Evolutionary conservation across 2,888 invertebrate genomes (phyloP), one percentile per base, ranked within the genome.

Genomic region (Kryphioiulus occultus): DNA sequence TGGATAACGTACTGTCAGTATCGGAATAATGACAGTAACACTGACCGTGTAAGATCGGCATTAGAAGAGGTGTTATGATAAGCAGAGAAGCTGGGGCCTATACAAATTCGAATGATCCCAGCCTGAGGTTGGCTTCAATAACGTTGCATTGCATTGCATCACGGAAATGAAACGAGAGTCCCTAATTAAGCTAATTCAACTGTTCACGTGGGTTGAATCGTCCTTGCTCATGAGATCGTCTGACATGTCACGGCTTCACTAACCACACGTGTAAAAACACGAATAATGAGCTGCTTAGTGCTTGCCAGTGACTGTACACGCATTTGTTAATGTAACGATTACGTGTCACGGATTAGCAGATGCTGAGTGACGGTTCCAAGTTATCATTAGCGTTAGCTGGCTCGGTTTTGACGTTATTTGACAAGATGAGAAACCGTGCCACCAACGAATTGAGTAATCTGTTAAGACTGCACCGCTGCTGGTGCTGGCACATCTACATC

Each of bases 311-410:
- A 78, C 26, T 26, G 22, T 78, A 30, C 1, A 7, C n/a, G 30
- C 78, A 78, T 78, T 12, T 30, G n/a, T n/a, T n/a, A n/a, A n/a
- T n/a, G 22, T 78, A 78, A 78, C 78, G 78, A 78, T 30, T 78
- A 78, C 78, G 10, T 78, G 78, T 78, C 78, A 30, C 17, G 30
- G 78, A 30, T 78, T 78, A 78, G 30, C 78, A 78, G 78, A 78
- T 78, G 78, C 22, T 78, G 78, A 78, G 22, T 78, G 78, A 78
- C 78, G 78, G 78, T 30, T 78, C 30, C 22, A 78, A 26, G 22
- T 30, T 78, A 78, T 78, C 26, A 68, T 68, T 68, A 68, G 5
- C 68, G 22, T n/a, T 26, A 12, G 68, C n/a, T n/a, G n/a, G n/a
- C 35, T 35, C 35, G 35, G 15, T 26, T 78, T 78, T 78, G 78